A percentile compares a stretch with the other conserved stretches of the same genome.
These are phyloP conservation scores for Gryllus longicercus DNA, from an alignment of 2,888 invertebrate genomes.

Conservation along the genomic window DNA sequence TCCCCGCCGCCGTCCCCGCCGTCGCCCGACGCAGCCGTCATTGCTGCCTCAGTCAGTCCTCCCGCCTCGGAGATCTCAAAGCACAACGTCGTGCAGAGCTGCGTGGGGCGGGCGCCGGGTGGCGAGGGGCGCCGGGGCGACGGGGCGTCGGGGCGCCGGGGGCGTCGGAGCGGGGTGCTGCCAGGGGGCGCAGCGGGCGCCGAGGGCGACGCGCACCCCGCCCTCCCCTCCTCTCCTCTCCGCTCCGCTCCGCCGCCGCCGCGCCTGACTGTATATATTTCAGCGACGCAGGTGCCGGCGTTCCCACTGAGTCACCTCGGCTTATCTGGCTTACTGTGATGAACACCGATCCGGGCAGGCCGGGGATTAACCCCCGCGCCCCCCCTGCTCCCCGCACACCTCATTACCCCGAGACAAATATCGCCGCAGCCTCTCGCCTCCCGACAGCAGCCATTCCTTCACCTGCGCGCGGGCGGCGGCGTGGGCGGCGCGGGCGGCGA, in stretches of 20 bases:
- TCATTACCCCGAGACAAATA: slow-evolving; percentile 34
- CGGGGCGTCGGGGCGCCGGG: too few species aligned
- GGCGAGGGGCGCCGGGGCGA: neutral
- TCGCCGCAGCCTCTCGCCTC: slow-evolving; percentile 20
- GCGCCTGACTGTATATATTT: slow-evolving; percentile 4
- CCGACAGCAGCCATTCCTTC: slow-evolving; percentile 23
- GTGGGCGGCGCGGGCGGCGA: neutral
- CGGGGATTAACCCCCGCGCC: slow-evolving; percentile 30
- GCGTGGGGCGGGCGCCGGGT: too few species aligned
- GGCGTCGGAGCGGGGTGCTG: neutral
- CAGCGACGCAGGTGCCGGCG: slow-evolving; percentile 25
- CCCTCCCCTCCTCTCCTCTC: neutral
- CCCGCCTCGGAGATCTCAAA: too few species aligned
- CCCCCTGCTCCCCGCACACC: slow-evolving; percentile 26
- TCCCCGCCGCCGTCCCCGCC: too few species aligned
- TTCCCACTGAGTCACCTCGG: slow-evolving; percentile 34
- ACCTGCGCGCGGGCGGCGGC: slow-evolving; percentile 18
- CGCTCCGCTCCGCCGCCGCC: neutral
- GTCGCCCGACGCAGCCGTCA: too few species aligned
- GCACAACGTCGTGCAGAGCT: too few species aligned
- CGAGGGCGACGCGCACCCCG: neutral
- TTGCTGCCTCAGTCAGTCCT: too few species aligned
- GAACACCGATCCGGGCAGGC: slow-evolving; percentile 29
- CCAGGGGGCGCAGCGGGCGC: neutral
- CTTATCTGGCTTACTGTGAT: slow-evolving; percentile 34